phyloP scores from a whole-genome alignment of 2,888 invertebrate genomes.

The Spicauda simplicius region DNA sequence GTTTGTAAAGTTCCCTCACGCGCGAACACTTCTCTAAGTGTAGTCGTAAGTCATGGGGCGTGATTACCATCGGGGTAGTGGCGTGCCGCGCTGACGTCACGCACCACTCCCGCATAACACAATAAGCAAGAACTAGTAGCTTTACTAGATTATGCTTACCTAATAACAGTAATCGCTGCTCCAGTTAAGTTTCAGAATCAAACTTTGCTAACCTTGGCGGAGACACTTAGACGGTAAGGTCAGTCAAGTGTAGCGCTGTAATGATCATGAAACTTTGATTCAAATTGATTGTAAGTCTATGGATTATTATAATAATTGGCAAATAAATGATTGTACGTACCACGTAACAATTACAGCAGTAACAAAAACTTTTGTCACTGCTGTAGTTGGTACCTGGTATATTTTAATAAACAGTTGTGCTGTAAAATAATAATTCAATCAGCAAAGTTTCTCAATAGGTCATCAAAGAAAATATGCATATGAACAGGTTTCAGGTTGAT shows the following conservation, averaged over 20 bases:
- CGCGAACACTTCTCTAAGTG: constrained; percentile 58
- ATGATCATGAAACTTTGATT: neutral
- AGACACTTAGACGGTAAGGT: constrained; percentile 26
- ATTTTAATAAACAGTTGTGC: too few species aligned
- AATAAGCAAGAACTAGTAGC: constrained; percentile 47
- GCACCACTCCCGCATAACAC: constrained; percentile 42
- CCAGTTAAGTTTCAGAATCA: constrained; percentile 39
- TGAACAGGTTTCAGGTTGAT: too few species aligned
- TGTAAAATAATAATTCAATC: too few species aligned
- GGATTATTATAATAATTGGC: too few species aligned
- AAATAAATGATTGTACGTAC: neutral
- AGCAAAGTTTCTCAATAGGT: too few species aligned
- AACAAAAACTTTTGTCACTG: too few species aligned
- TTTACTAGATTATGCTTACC: constrained; percentile 47
- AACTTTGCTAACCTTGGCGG: constrained; percentile 45
- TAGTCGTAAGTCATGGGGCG: constrained; percentile 63
- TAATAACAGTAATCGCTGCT: constrained; percentile 47
- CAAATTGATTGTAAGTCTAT: neutral
- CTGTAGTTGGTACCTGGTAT: too few species aligned
- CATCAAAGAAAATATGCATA: too few species aligned
- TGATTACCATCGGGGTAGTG: constrained; percentile 67
- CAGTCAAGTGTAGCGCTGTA: neutral
- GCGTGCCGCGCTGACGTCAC: constrained; percentile 65
- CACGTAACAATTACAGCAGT: too few species aligned
- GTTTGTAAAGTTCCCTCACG: constrained; percentile 27